A percentile compares a stretch with the other conserved stretches of the same genome.
These are phyloP conservation scores for Drosophila paucipuncta DNA, from an alignment of 2,888 invertebrate species.

Conservation along the genomic window DNA sequence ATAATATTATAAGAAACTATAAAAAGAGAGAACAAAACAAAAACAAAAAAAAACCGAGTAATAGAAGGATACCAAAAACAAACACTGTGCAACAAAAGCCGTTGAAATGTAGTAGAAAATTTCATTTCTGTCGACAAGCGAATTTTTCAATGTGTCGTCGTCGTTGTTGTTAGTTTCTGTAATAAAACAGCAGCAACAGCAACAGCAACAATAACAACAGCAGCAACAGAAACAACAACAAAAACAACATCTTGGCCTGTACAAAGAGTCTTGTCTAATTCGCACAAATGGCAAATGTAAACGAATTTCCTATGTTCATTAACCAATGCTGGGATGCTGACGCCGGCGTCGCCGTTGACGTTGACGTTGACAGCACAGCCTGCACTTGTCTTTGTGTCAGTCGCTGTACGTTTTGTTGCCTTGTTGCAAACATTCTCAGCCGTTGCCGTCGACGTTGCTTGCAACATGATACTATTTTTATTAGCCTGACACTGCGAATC, in stretches of 20 bases:
- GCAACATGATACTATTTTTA: slow-evolving; percentile 78
- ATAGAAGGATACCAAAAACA: slow-evolving; percentile 39
- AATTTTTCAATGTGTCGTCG: slow-evolving; percentile 58
- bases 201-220: slow-evolving; percentile 9
- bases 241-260: slow-evolving; percentile 34
- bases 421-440: slow-evolving; percentile 36
- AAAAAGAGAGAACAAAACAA: slow-evolving; percentile 1
- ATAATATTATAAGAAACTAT: slow-evolving; percentile 39
- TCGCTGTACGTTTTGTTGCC: slow-evolving; percentile 38
- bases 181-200: slow-evolving; percentile 57
- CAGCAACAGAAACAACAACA: slow-evolving; percentile 17
- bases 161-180: slow-evolving; percentile 46
- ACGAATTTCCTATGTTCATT: slow-evolving; percentile 77
- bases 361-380: slow-evolving; percentile 33
- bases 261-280: slow-evolving; percentile 67
- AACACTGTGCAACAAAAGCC: slow-evolving; percentile 57
- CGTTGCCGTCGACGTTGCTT: slow-evolving; percentile 24
- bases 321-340: slow-evolving; percentile 43
- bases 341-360: slow-evolving; percentile 11
- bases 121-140: slow-evolving; percentile 68
- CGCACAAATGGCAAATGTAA: slow-evolving; percentile 78
- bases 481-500: slow-evolving; percentile 58
- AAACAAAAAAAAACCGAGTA: background rate
- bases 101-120: slow-evolving; percentile 67
- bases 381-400: slow-evolving; percentile 55